Evolutionary conservation across 2,797 vertebrate genomes (phyloP).

Genomic region (Sebastes variabilis): DNA sequence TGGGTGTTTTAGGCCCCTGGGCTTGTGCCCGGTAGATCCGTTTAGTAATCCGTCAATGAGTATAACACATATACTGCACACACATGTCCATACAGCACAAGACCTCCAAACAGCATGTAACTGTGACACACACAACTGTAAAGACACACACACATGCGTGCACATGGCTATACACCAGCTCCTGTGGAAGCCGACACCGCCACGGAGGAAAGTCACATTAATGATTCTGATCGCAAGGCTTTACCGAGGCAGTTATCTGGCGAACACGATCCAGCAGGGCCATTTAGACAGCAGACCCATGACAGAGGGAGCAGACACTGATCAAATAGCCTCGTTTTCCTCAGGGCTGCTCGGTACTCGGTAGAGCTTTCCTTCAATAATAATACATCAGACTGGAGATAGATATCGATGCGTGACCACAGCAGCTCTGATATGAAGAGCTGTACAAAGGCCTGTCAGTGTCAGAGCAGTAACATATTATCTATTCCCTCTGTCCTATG

Average conservation of each 20-base stretch:
- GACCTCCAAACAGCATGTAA: not conserved
- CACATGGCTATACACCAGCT: conserved; percentile 1
- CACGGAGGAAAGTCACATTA: conserved; percentile 80
- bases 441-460: not conserved
- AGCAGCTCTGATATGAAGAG: conserved; percentile 25
- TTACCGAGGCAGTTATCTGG: conserved; percentile 61
- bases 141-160: not conserved
- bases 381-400: conserved; percentile 40
- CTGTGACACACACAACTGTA: not conserved
- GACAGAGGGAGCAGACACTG: conserved; percentile 45
- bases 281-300: conserved; percentile 31
- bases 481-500: not conserved
- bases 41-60: too few relatives aligned
- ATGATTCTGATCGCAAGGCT: conserved; percentile 69
- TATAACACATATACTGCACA: not conserved
- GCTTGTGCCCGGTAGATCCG: too few relatives aligned
- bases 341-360: conserved; percentile 25
- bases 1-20: too few relatives aligned
- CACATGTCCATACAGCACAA: not conserved
- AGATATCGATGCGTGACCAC: conserved; percentile 13
- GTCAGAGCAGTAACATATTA: not conserved
- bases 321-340: conserved; percentile 57
- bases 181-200: conserved; percentile 70
- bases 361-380: conserved; percentile 31
- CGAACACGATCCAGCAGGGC: conserved; percentile 57